A percentile compares a stretch with the other conserved stretches of the same genome.
These are phyloP conservation scores for Drosophila austrosaltans DNA, from an alignment of 2,888 invertebrate genomes.

Conservation along the genomic window DNA sequence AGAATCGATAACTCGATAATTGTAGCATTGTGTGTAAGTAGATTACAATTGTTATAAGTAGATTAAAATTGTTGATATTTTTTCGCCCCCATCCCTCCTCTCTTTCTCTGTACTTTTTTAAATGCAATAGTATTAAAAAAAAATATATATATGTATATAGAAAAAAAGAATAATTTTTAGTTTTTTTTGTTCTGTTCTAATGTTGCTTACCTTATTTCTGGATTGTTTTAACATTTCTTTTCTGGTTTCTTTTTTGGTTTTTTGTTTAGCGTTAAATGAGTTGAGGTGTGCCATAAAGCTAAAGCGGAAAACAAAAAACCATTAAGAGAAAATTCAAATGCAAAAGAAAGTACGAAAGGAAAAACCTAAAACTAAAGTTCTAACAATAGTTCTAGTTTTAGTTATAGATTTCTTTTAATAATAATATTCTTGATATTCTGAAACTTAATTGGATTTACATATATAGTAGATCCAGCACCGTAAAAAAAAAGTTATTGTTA, in stretches of 20 bases:
- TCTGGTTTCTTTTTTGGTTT: conserved; percentile 6
- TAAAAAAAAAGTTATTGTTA: no score
- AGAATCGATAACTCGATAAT: neutral
- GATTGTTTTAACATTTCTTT: conserved; percentile 7
- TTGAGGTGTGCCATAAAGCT: conserved; percentile 10
- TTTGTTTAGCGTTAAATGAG: conserved; percentile 10
- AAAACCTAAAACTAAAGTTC: neutral
- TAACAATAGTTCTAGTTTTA: neutral
- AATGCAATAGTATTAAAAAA: neutral
- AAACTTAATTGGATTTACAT: no score
- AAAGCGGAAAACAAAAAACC: conserved; percentile 4
- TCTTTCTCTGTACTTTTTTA: neutral
- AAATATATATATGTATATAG: neutral
- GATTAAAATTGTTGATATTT: conserved; percentile 11
- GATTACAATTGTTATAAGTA: conserved; percentile 2
- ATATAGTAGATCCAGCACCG: no score
- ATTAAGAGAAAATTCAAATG: conserved; percentile 1
- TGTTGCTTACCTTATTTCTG: conserved; percentile 7
- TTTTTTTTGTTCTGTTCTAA: neutral
- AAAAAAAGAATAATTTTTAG: neutral
- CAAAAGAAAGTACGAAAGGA: neutral
- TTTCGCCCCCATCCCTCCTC: neutral
- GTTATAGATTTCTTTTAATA: no score
- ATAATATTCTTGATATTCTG: no score
- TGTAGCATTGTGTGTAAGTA: neutral